Conservation (phyloP, 2,888 invertebrate genomes). For the Polydrusus cervinus region DNA sequence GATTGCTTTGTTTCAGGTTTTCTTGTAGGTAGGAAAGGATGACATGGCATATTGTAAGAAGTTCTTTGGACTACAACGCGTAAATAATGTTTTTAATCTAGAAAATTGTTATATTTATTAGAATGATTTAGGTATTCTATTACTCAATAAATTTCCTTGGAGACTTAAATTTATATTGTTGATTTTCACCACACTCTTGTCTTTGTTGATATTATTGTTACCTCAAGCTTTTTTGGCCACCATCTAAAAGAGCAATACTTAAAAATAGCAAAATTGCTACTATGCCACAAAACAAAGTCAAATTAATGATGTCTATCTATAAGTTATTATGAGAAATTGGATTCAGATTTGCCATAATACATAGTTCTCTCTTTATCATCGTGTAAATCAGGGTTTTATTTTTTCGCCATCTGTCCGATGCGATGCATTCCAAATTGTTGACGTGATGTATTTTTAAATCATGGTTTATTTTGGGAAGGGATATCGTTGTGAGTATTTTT, state of each 20-base stretch:
- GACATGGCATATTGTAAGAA: neutral
- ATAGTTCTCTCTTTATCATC: neutral
- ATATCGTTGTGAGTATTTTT: slow-evolving; percentile 17
- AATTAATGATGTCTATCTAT: too few relatives aligned
- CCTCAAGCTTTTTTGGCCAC: too few relatives aligned
- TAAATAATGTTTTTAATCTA: neutral
- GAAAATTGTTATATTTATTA: neutral
- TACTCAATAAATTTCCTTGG: neutral
- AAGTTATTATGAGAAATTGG: too few relatives aligned
- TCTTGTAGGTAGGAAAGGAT: slow-evolving; percentile 10
- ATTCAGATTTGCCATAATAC: too few relatives aligned
- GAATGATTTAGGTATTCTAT: neutral
- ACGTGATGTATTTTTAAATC: slow-evolving; percentile 23
- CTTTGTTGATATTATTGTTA: too few relatives aligned
- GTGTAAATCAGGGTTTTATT: slow-evolving; percentile 7
- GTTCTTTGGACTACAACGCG: slow-evolving; percentile 8
- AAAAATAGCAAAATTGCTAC: too few relatives aligned
- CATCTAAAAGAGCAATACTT: too few relatives aligned
- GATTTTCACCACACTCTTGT: too few relatives aligned
- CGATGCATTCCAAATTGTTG: slow-evolving; percentile 21
- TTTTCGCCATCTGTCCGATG: slow-evolving; percentile 15
- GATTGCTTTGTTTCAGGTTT: slow-evolving; percentile 24
- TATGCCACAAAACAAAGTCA: too few relatives aligned
- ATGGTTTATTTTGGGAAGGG: slow-evolving; percentile 13
- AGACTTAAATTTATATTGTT: too few relatives aligned